Evolutionary conservation across 2,113 vertebrate species (phyloP), one percentile per base, ranked within the genome.

Genomic region (Muntiacus muntjak): DNA sequence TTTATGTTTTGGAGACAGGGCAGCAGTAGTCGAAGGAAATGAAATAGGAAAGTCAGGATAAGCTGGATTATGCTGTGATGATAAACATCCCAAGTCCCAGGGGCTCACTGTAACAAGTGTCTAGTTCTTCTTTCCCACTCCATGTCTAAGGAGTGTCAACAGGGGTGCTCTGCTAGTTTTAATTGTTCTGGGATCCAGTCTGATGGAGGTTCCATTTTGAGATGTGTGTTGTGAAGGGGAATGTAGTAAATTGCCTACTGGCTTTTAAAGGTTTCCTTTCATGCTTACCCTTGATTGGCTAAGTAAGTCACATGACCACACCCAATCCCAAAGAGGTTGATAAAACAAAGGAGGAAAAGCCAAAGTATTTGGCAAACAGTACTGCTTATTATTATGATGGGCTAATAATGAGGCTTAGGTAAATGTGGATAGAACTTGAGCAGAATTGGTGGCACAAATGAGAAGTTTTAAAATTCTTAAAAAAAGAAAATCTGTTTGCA

Each of bases 321-420:
- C 17, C 64, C 33, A 89, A 23, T 30, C 13, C 57, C 82, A 96
- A 86, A 93, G 47, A 23, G 9, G 58, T 58, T 74, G 54, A 87
- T 85, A 55, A 92, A 36, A 89, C 45, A 78, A 86, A 91, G 36
- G 88, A 94, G 62, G 43, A 93, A 91, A 71, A 79, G 79, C 23
- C 52, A 43, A 89, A 79, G 57, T 45, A n/a, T 92, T 95, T 97
- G 97, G 83, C 83, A 89, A 88, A 82, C 43, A 88, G 64, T 89
- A 87, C 95, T 89, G 64, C 78, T 97, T 78, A 97, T 94, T 95
- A 97, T 40, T 93, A 23, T 83, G 93, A 94, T 97, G 83, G 26
- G 11, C 12, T 58, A 57, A 87, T 94, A 94, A 89, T 33, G 60
- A 96, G 81, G 45, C 54, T 91, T 91, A 93, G 71, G 86, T 84